A percentile compares a stretch with the other conserved stretches of the same genome.
These are phyloP conservation scores for Perizoma flavofasciatum DNA, from an alignment of 2,888 invertebrate genomes.

Conservation along the genomic window DNA sequence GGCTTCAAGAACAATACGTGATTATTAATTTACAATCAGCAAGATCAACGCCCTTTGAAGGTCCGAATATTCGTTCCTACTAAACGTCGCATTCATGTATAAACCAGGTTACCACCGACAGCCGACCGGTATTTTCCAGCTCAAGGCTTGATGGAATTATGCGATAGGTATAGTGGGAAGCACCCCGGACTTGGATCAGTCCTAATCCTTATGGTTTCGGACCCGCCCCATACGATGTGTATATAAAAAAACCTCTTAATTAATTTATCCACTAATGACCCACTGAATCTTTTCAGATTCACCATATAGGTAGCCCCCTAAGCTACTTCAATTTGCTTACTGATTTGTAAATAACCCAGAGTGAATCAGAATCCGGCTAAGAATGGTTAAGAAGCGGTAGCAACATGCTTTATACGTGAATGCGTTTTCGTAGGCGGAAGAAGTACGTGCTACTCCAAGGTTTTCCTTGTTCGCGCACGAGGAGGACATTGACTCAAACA, in stretches of 20 bases:
- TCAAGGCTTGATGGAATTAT: not conserved
- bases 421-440: constrained; percentile 57
- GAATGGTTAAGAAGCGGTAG: not conserved
- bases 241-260: too few relatives aligned
- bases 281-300: too few relatives aligned
- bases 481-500: constrained; percentile 83
- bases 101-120: constrained; percentile 8
- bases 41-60: constrained; percentile 65
- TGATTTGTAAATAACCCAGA: too few relatives aligned
- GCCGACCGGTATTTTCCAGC: not conserved
- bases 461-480: constrained; percentile 75
- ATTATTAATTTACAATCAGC: constrained; percentile 50
- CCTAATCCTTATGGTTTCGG: too few relatives aligned
- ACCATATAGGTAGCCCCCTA: too few relatives aligned
- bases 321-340: too few relatives aligned
- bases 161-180: not conserved
- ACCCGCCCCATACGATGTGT: too few relatives aligned
- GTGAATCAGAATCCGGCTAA: not conserved
- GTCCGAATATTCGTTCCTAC: constrained; percentile 35
- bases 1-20: constrained; percentile 45
- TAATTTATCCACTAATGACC: too few relatives aligned
- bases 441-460: constrained; percentile 69
- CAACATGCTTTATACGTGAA: constrained; percentile 17
- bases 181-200: not conserved
- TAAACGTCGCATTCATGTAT: constrained; percentile 1